Percentiles rank a stretch among this genome's conserved stretches.
Conservation (phyloP, 2,113 vertebrate genomes). For the Chauna torquata region DNA sequence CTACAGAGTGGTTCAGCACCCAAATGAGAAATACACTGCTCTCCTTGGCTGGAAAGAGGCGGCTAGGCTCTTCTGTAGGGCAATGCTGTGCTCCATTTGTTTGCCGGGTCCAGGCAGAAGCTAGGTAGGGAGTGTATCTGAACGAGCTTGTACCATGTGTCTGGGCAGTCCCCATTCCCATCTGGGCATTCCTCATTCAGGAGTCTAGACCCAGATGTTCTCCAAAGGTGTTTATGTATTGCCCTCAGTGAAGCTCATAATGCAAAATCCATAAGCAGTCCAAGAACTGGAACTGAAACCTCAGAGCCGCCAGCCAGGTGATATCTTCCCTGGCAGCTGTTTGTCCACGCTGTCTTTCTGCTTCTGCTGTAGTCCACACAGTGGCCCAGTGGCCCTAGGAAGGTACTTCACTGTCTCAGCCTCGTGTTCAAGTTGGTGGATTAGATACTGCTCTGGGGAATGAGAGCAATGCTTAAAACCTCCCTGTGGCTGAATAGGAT, state of each 20-base stretch:
- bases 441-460: neutral
- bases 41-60: neutral
- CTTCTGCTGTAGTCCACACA: neutral
- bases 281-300: neutral
- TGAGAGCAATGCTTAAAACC: neutral
- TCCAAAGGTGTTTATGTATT: neutral
- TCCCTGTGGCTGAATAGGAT: neutral
- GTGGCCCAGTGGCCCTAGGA: neutral
- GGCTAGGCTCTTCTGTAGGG: neutral
- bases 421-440: neutral
- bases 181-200: too few species aligned
- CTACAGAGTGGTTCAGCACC: neutral
- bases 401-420: neutral
- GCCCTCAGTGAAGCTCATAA: neutral
- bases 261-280: neutral
- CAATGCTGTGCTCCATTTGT: neutral
- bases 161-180: neutral
- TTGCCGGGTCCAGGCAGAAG: neutral
- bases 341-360: neutral
- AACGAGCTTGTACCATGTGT: neutral
- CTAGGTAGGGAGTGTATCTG: neutral
- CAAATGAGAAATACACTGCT: neutral
- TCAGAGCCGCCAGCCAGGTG: neutral
- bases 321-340: neutral
- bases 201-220: neutral